phyloP scores from a whole-genome alignment of 2,888 invertebrate genomes.

The Tetheella fluctuosa region DNA sequence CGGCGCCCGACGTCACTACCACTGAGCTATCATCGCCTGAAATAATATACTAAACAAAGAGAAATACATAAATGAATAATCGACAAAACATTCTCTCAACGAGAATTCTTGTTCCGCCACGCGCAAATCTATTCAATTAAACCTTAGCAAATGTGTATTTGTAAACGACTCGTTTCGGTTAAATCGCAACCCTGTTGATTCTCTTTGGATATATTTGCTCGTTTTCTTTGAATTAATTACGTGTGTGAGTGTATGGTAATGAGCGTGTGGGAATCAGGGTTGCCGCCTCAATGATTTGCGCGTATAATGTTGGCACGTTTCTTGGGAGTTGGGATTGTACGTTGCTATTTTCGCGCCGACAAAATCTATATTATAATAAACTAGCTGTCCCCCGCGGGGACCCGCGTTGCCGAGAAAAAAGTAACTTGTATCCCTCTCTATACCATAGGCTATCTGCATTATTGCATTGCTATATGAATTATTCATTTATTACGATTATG shows the following conservation, averaged over 20 bases:
- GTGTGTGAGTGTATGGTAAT: constrained; percentile 51
- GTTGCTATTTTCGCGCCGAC: background rate
- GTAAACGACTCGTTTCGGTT: background rate
- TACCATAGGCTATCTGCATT: no score
- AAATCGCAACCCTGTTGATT: constrained; percentile 17
- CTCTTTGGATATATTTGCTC: constrained; percentile 33
- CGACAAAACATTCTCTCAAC: background rate
- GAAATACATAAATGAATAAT: background rate
- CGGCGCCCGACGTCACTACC: no score
- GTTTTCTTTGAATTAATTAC: constrained; percentile 67
- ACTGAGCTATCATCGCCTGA: no score
- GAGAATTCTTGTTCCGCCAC: background rate
- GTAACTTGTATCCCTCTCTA: no score
- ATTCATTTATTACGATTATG: no score
- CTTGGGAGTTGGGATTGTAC: background rate
- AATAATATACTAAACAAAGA: no score
- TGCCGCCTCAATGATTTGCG: constrained; percentile 12
- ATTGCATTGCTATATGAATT: no score
- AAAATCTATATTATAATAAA: background rate
- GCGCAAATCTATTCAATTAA: background rate
- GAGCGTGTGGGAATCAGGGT: constrained; percentile 19
- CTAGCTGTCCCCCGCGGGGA: no score
- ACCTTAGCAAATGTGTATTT: background rate
- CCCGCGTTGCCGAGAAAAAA: no score
- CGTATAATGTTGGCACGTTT: background rate